Percentiles rank a stretch among this genome's conserved stretches.
phyloP scores from a whole-genome alignment of 2,113 vertebrate genomes.

The Microcebus jonahi region DNA sequence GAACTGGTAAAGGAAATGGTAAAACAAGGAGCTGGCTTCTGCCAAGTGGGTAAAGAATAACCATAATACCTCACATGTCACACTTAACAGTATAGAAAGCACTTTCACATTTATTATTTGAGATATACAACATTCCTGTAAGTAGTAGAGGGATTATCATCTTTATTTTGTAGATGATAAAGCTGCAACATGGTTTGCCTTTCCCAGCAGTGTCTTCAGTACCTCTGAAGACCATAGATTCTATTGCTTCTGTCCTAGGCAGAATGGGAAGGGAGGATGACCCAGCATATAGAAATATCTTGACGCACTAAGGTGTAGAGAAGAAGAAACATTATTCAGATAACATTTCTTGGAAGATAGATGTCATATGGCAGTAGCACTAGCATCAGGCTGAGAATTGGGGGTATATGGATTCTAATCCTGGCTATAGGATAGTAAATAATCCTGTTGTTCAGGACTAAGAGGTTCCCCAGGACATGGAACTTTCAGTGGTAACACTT shows the following conservation, averaged over 20 bases:
- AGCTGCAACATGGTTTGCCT: not conserved
- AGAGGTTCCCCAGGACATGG: not conserved
- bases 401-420: not conserved
- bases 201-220: not conserved
- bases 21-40: not conserved
- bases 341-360: not conserved
- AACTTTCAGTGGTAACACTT: not conserved
- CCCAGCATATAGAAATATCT: not conserved
- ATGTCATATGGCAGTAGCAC: not conserved
- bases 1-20: not conserved
- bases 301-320: not conserved
- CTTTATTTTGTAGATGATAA: slow-evolving; percentile 22
- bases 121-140: not conserved
- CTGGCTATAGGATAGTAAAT: not conserved
- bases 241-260: not conserved
- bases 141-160: not conserved
- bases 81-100: slow-evolving; percentile 6
- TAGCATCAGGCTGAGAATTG: not conserved
- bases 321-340: not conserved
- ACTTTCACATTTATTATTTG: slow-evolving; percentile 13
- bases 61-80: not conserved
- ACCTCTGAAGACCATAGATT: slow-evolving; percentile 7
- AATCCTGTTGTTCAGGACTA: not conserved
- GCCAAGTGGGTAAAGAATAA: not conserved
- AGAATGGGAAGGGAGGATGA: not conserved